phyloP scores from a whole-genome alignment of 2,113 vertebrate species.

The Atractosteus spatula region DNA sequence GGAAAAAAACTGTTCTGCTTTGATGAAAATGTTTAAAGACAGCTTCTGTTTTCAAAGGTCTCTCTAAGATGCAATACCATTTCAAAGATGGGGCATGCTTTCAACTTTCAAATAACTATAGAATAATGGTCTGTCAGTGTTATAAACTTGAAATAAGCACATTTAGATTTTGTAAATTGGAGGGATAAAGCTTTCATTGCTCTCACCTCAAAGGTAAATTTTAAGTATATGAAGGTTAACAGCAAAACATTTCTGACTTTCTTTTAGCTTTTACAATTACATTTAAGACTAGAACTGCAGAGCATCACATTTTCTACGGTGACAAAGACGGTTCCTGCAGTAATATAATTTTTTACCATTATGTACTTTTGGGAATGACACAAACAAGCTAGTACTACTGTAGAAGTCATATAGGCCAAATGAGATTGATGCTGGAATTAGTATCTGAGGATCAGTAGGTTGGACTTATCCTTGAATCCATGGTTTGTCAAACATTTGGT shows the following conservation, averaged over 20 bases:
- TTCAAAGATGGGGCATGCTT: constrained; percentile 22
- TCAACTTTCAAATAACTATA: neutral
- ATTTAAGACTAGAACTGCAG: too few species aligned
- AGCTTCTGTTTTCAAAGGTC: constrained; percentile 27
- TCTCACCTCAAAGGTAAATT: constrained; percentile 22
- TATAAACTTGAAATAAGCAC: neutral
- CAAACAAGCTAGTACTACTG: too few species aligned
- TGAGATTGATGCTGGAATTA: too few species aligned
- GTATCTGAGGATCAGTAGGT: too few species aligned
- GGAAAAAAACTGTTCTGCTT: constrained; percentile 22
- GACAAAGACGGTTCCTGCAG: too few species aligned
- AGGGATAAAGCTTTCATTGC: constrained; percentile 1
- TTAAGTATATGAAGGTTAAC: constrained; percentile 12
- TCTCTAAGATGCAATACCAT: constrained; percentile 13
- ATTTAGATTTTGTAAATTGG: constrained; percentile 16
- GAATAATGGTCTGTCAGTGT: neutral
- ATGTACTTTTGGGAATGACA: too few species aligned
- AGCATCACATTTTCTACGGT: too few species aligned
- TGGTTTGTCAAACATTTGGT: too few species aligned
- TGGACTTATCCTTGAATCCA: too few species aligned
- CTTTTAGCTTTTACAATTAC: neutral
- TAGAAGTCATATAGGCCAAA: too few species aligned
- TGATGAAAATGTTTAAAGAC: constrained; percentile 36
- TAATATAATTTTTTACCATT: too few species aligned
- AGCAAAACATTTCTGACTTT: neutral